Evolutionary conservation across 2,888 invertebrate genomes (phyloP).

Genomic region (Ischnura elegans): DNA sequence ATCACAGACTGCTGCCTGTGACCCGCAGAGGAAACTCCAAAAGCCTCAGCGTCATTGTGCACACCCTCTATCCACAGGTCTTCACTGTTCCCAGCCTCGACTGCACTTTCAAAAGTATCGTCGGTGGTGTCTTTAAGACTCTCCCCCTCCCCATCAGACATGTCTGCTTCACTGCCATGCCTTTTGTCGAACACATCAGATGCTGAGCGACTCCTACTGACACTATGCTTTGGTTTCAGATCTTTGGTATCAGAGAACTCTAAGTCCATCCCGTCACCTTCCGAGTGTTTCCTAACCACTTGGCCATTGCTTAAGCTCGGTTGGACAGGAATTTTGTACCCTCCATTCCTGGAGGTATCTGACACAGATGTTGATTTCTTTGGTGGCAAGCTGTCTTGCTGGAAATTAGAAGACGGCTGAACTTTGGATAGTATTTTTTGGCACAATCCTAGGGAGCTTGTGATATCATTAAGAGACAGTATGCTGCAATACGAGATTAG

Average conservation of each 20-base stretch:
- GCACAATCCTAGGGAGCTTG: conserved; percentile 84
- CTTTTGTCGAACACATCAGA: conserved; percentile 72
- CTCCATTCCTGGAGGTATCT: conserved; percentile 43
- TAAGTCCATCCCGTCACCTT: conserved; percentile 35
- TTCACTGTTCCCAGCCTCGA: conserved; percentile 65
- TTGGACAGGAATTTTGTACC: conserved; percentile 17
- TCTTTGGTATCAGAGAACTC: conserved; percentile 21
- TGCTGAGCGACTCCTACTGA: conserved; percentile 80
- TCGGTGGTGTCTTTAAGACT: conserved; percentile 59
- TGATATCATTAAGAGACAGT: conserved; percentile 83
- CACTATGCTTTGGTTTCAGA: conserved; percentile 32
- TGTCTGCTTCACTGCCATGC: not conserved
- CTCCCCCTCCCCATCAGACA: conserved; percentile 47
- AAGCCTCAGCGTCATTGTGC: conserved; percentile 25
- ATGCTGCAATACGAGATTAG: conserved; percentile 81
- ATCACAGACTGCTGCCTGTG: conserved; percentile 73
- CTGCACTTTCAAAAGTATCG: conserved; percentile 65
- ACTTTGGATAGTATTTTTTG: conserved; percentile 87
- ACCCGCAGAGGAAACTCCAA: conserved; percentile 58
- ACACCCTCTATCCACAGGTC: conserved; percentile 47
- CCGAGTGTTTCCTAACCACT: conserved; percentile 32
- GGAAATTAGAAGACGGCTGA: conserved; percentile 79
- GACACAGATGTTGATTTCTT: conserved; percentile 30
- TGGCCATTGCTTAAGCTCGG: conserved; percentile 9
- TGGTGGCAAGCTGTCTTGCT: conserved; percentile 36